Conservation (phyloP, 2,797 vertebrate species). For the Pelobates cultripes region DNA sequence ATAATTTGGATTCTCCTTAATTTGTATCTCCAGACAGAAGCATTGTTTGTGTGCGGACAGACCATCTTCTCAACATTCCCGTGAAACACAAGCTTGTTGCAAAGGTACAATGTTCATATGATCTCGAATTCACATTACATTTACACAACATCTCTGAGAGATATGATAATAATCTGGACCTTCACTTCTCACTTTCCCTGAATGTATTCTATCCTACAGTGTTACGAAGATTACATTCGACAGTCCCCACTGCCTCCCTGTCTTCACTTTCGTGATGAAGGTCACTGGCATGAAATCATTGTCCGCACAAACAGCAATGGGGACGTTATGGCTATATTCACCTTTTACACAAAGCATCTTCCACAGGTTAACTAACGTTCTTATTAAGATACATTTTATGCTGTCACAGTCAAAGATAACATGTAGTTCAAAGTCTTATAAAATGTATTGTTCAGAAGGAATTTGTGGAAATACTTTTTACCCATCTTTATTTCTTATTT, state of each 20-base stretch:
- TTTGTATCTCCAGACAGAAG: conserved; percentile 62
- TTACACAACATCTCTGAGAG: no score
- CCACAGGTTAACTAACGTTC: conserved; percentile 56
- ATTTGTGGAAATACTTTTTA: no score
- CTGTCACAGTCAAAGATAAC: no score
- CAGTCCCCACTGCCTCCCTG: conserved; percentile 76
- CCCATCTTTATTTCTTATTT: neutral
- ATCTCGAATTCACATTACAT: no score
- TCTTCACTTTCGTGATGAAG: conserved; percentile 79
- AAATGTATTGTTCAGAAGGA: no score
- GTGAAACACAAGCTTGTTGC: conserved; percentile 81
- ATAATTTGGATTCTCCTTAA: no score
- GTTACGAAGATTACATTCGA: conserved; percentile 60
- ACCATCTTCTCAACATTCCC: conserved; percentile 78
- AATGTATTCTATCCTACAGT: neutral
- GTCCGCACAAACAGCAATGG: conserved; percentile 76
- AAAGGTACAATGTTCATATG: conserved; percentile 63
- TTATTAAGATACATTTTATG: neutral
- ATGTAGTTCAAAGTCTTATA: no score
- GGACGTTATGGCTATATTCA: conserved; percentile 81
- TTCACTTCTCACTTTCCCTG: no score
- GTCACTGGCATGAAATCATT: conserved; percentile 84
- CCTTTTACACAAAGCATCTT: conserved; percentile 84
- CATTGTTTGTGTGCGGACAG: conserved; percentile 77
- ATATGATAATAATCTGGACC: no score